Evolutionary conservation across 2,888 invertebrate species (phyloP), one percentile per base, ranked within the genome.

Genomic region (Salticus scenicus): DNA sequence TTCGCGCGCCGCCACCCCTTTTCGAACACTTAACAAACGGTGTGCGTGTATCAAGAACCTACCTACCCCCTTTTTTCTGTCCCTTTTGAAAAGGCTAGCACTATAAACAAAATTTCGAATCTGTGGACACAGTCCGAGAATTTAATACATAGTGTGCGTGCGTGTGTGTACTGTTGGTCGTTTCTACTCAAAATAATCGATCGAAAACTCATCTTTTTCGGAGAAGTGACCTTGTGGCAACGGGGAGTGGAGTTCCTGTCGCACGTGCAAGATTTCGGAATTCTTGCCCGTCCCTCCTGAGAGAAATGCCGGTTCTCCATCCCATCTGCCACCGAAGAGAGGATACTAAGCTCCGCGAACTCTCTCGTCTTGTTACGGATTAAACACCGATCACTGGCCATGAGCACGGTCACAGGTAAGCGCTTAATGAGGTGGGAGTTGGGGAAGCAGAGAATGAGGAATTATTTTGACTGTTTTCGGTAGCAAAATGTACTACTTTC

Each of bases 181-280:
- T 47, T 47, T n/a, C 47, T 17, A 47, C n/a, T 57, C 57, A 57
- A 57, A 57, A 57, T 57, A 57, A 57, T 57, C 57, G 57, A 57
- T 57, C 57, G 57, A 1, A n/a, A 17, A 17, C 17, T 47, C 47
- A 47, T 47, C 47, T 47, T 47, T n/a, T 37, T 47, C 14, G 57
- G 57, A 57, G 5, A 24, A 57, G 57, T 57, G 57, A 57, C 57
- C 57, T 57, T 57, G 57, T 57, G 57, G 57, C 57, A 57, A 47
- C 42, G 42, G 17, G 42, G 42, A 47, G 57, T 20, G 7, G 37
- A 37, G 57, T 7, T 57, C 57, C 24, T 24, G 24, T 57, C 12
- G 57, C 57, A 57, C 57, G 57, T 57, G 57, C 20, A 5, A 17
- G 20, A 2, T 5, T n/a, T 47, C 47, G 12, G 47, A 17, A 17